A percentile compares a stretch with the other conserved stretches of the same genome.
Conservation (phyloP, 1,140 invertebrate genomes). For the Diabrotica virgifera region DNA sequence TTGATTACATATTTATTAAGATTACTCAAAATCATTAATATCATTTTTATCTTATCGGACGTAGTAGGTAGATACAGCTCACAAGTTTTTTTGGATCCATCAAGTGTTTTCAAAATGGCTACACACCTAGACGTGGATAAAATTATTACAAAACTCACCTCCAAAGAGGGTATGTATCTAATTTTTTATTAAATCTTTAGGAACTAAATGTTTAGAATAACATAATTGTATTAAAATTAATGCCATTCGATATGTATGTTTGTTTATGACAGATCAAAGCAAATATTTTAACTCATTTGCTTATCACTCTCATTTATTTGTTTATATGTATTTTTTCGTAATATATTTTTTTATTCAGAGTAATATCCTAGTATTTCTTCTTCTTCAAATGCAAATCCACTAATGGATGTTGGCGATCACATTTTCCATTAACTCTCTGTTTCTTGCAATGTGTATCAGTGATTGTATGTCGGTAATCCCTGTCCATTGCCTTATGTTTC, state of each 20-base stretch:
- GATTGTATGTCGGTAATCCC: no score
- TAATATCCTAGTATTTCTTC: no score
- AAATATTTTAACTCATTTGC: not conserved
- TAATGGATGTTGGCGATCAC: no score
- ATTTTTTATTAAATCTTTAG: not conserved
- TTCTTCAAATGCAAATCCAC: no score
- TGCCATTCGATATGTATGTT: not conserved
- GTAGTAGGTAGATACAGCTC: not conserved
- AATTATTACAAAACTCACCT: conserved; percentile 13
- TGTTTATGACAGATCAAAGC: not conserved
- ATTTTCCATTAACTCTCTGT: no score
- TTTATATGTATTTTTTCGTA: no score
- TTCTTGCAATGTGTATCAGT: no score
- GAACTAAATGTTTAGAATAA: not conserved
- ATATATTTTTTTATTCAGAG: no score
- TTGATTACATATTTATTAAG: not conserved
- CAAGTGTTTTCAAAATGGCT: conserved; percentile 7
- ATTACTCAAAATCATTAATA: conserved; percentile 1
- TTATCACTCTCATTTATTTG: no score
- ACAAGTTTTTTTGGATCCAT: not conserved
- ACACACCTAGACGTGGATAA: conserved; percentile 1
- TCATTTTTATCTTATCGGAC: conserved; percentile 9
- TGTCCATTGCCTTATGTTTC: no score
- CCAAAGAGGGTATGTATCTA: conserved; percentile 7
- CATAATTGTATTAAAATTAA: not conserved